Base-by-base conservation (phyloP, 2,113 vertebrate genomes). In the Thamnophis sirtalis region DNA sequence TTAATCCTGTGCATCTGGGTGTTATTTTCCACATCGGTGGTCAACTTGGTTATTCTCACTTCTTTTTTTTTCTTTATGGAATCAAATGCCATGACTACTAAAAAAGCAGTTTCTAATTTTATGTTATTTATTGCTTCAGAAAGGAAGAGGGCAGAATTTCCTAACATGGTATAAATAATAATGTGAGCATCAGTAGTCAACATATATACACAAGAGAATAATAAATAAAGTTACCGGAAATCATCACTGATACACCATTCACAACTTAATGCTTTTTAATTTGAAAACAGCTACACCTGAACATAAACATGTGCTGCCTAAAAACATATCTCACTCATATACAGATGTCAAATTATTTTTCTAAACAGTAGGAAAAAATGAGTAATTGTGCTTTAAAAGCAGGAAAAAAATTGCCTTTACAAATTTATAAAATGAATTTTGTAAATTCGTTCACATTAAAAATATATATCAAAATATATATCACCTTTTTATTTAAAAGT, bases 21-120 rank as follows among this genome's bases (percentile, higher is more conserved):
- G 94, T 73, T 93, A 95, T 95, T 97, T 97, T 95, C 97, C 94
- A 97, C 96, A 95, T 97, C 96, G 96, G 87, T 93, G 96, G 95
- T 94, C 94, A 95, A 88, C 94, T 92, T 58, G 94, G 96, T 95
- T 97, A 97, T 96, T 98, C 96, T 98, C 97, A 97, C 97, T 98
- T 98, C 97, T 98, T 97, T 97, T 97, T 80, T 97, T 56, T 97
- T 97, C 43, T 98, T 96, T 97, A 97, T 96, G 94, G 96, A 96
- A 94, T 97, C 96, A 96, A 97, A 94, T 95, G 95, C 91, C 90
- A 93, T 93, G 93, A 96, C 96, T 96, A 96, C 95, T 97, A 97
- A 96, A 96, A 96, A 97, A 94, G 87, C 95, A 92, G 95, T 96
- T 96, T 96, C 97, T 97, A 97, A 97, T 96, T 97, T 97, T 97